Base-by-base conservation (phyloP, 2,113 vertebrate genomes). In the Gracilinanus agilis region DNA sequence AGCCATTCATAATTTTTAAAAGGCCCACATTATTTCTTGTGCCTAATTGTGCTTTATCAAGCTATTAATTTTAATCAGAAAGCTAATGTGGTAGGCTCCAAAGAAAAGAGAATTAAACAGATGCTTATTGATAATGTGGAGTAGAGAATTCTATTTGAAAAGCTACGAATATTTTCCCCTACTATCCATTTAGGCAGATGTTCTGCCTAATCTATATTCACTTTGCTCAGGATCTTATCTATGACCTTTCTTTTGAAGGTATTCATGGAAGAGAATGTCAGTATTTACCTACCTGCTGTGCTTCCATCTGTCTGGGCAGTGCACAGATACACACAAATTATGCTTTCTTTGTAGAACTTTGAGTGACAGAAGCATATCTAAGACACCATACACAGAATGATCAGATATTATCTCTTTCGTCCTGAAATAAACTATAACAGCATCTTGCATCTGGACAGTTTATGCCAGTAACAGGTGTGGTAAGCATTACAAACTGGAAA, bases 221-320 rank as follows among this genome's bases (percentile, higher is more conserved):
- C 97, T 98, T 98, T 97, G 94, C 96, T 98, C 97, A 49, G 96
- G 97, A 54, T 97, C 97, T 98, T 98, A 98, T 98, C 98, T 97
- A 98, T 98, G 98, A 98, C 98, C 98, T 98, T 99, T 98, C 97
- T 97, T 98, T 98, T 98, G 98, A 98, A 98, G 96, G 96, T 94
- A 98, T 98, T 98, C 97, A 97, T 98, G 93, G 97, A 98, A 98
- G 98, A 98, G 98, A 98, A 98, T 97, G 98, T 98, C 98, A 98
- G 97, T 98, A 97, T 99, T 99, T 98, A 99, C 98, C 98, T 98
- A 98, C 99, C 99, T 99, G 98, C 99, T 98, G 98, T 98, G 98
- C 96, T 95, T 97, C 98, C 98, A 99, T 99, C 98, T 99, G 98
- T 96, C 97, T 98, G 93, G 95, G 96, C 94, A 97, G 98, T 34